Evolutionary conservation across 2,888 invertebrate genomes (phyloP), one percentile per base, ranked within the genome.

Genomic region (Plutella xylostella): DNA sequence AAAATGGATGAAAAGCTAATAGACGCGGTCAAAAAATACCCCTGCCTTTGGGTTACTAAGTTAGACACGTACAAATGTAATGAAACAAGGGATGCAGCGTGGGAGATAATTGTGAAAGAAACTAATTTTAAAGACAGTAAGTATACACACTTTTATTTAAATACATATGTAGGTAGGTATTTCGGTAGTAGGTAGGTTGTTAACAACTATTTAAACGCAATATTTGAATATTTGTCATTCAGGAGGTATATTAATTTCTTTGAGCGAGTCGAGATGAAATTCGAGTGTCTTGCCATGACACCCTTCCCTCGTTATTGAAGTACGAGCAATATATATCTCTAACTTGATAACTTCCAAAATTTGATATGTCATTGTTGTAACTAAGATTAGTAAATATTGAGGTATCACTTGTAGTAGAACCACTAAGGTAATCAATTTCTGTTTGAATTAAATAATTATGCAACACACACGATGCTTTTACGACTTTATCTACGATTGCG

Each of bases 271-370:
- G 45, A 47, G 20, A 20, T 39, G 33, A 33, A 43, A 43, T 46
- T 25, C 46, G 50, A 47, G 50, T 50, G 41, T 50, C 46, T 49
- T 49, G 50, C 48, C 48, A 52, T 43, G 52, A 40, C 35, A 50
- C 48, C 17, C 18, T 19, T 18, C 31, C 41, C 31, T 20, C 39
- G 39, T 39, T 49, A 37, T 52, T 52, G 46, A 52, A 52, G 39
- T 52, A 49, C 42, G 42, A 30, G 45, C 52, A 52, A 17, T 42
- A 51, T 45, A 35, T 48, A 39, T 52, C 49, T 44, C 52, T 44
- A 46, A 51, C 48, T 49, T 47, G 44, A 53, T 48, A 50, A 20
- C 38, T n/a, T 44, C 48, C 37, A 45, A 46, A 45, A 44, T 45
- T 42, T 42, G 42, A 47, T 43, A 42, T 33, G 42, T 44, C 47